Base-by-base conservation (phyloP, 2,797 vertebrate species). In the Anguilla anguilla region DNA sequence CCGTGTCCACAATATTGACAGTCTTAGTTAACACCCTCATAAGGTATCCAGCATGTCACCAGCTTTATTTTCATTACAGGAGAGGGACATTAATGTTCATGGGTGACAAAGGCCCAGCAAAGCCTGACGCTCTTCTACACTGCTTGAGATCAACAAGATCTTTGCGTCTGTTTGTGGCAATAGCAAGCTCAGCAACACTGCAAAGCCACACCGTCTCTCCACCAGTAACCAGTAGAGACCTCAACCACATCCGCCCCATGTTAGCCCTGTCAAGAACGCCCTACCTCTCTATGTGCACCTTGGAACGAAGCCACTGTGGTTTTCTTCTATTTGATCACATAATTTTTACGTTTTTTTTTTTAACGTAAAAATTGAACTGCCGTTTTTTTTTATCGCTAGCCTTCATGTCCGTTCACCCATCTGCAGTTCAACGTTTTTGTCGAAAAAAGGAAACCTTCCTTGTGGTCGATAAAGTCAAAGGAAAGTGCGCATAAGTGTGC, bases 1-100 rank as follows among this genome's bases (percentile, higher is more conserved):
- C 43, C 6, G 39, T 82, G 64, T 87, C n/a, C 86, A 69, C 13
- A 69, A n/a, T 69, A 28, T n/a, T 69, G 64, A 67, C 22, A 67
- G 64, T 69, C 28, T 69, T 69, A 69, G 2, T 7, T n/a, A 11
- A 69, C 64, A 43, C 64, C 64, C 64, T 0, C 1, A 69, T n/a
- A 15, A 69, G 28, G 25, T 69, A 28, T n/a, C 74, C 74, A 19
- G 4, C 31, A 69, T 69, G 64, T n/a, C 64, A n/a, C 7, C 2
- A 69, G 64, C 64, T 69, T n/a, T n/a, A 9, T 1, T 28, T 53
- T 53, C 11, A 13, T 53, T 53, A 53, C 10, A 69, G 28, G 10
- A 72, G 28, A 72, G 9, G 10, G 11, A 72, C 69, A 72, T n/a
- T 10, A 13, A 35, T 17, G 3, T 77, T 39, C 17, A 43, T 17